Evolutionary conservation across 2,888 invertebrate species (phyloP), one percentile per base, ranked within the genome.

Genomic region (Eupeodes latifasciatus): DNA sequence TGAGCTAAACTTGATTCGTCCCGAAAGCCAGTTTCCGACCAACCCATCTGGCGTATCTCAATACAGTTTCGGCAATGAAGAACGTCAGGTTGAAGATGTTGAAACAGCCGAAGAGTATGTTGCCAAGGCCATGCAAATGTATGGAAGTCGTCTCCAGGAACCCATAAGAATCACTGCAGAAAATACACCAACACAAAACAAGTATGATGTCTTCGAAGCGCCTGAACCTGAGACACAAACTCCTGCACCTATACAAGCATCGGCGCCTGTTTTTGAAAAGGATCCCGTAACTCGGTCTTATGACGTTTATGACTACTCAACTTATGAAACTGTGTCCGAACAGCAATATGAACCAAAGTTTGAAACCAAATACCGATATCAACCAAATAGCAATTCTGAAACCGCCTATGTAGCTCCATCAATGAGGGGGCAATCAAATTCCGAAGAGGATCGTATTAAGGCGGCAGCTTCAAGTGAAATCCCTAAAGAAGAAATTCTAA

Each of bases 41-140:
- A 89, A 89, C 11, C 86, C 89, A 81, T 80, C 81, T 83, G 86
- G 81, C 7, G 62, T 85, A 36, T 81, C 27, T 12, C 74, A 86
- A n/a, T 89, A 89, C 85, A 90, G 62, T 82, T 90, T 77, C 49
- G 87, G 14, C 90, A 51, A 90, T 85, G 64, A 90, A 87, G 78
- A 88, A 19, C 85, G 85, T 62, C 57, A 90, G 1, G 71, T 92
- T 49, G 93, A 93, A 69, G 92, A 93, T 40, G 90, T 92, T 1
- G 91, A 92, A 84, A 92, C 93, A 11, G 94, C 93, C 3, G 93
- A 92, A 36, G 93, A 93, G 80, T 93, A 93, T 86, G 93, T 93
- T 79, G 91, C 91, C 16, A 93, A 93, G 81, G 93, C 93, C 66
- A 91, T 93, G 90, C 91, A 93, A 86, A 81, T 93, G 90, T 93